phyloP scores from a whole-genome alignment of 2,888 invertebrate genomes.

The Adela reaumurella region DNA sequence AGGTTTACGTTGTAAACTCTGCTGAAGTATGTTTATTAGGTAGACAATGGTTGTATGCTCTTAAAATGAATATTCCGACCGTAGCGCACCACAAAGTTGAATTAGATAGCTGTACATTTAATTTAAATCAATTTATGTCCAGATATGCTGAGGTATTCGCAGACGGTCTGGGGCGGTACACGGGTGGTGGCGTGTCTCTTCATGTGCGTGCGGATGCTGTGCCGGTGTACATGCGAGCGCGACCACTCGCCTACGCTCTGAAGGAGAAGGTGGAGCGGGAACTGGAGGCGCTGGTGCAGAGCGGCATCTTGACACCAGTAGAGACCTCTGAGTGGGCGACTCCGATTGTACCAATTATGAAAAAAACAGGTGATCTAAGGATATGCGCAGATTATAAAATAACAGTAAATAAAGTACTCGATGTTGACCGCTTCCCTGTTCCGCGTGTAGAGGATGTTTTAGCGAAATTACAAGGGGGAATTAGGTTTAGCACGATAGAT shows the following conservation, averaged over 20 bases:
- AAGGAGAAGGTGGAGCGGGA: background rate
- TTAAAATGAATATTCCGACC: too few species aligned
- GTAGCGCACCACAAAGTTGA: too few species aligned
- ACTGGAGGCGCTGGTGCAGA: background rate
- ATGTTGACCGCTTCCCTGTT: slow-evolving; percentile 9
- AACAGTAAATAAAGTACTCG: slow-evolving; percentile 15
- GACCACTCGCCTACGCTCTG: background rate
- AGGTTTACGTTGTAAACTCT: too few species aligned
- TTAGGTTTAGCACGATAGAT: background rate
- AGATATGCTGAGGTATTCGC: background rate
- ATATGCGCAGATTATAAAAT: slow-evolving; percentile 3
- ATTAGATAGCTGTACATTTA: too few species aligned
- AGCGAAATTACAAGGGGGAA: slow-evolving; percentile 1
- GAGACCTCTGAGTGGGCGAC: background rate
- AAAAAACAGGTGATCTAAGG: background rate
- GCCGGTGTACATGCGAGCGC: background rate
- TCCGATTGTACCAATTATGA: background rate
- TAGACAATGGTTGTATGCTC: too few species aligned
- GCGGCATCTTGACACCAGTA: background rate
- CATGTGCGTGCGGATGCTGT: background rate
- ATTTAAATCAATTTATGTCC: background rate
- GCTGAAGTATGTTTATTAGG: too few species aligned
- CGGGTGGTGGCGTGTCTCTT: background rate
- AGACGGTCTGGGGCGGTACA: slow-evolving; percentile 2
- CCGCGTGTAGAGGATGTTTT: slow-evolving; percentile 7